phyloP scores from a whole-genome alignment of 1,140 invertebrate species.

The Lordiphosa stackelbergi region DNA sequence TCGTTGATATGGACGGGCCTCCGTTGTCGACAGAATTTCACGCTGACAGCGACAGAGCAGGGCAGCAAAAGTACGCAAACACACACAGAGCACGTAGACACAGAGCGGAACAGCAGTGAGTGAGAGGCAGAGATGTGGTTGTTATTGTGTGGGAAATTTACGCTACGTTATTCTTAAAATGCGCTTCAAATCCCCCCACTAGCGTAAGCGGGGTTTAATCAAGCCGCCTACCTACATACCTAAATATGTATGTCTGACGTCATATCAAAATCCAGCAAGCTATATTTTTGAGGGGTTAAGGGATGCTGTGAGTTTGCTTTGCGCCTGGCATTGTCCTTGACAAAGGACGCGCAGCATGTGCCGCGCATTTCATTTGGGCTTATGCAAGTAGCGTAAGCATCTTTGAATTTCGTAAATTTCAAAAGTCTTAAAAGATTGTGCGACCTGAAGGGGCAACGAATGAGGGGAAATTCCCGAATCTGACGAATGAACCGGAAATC shows the following conservation, averaged over 20 bases:
- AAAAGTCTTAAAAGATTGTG: constrained; percentile 1
- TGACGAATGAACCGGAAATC: too few species aligned
- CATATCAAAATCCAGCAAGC: too few species aligned
- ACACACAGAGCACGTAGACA: constrained; percentile 1
- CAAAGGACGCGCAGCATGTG: constrained; percentile 49
- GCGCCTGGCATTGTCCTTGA: constrained; percentile 47
- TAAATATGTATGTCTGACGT: constrained; percentile 29
- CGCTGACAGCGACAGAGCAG: constrained; percentile 38
- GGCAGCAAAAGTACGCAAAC: too few species aligned
- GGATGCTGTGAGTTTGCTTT: constrained; percentile 40
- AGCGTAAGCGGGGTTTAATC: constrained; percentile 16
- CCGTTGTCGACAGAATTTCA: constrained; percentile 54
- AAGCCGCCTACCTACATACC: too few species aligned
- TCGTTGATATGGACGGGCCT: constrained; percentile 69
- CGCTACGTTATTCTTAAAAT: constrained; percentile 24
- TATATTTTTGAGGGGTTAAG: background rate
- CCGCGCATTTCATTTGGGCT: constrained; percentile 43
- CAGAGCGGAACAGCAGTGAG: constrained; percentile 12
- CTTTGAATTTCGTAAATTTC: background rate
- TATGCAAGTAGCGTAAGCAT: constrained; percentile 55
- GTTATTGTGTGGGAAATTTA: constrained; percentile 44
- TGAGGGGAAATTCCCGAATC: too few species aligned
- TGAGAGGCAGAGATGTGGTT: constrained; percentile 21
- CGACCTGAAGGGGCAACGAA: too few species aligned
- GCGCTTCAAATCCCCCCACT: constrained; percentile 30